Evolutionary conservation across 1,140 invertebrate genomes (phyloP).

Genomic region (Gryon sp.): DNA sequence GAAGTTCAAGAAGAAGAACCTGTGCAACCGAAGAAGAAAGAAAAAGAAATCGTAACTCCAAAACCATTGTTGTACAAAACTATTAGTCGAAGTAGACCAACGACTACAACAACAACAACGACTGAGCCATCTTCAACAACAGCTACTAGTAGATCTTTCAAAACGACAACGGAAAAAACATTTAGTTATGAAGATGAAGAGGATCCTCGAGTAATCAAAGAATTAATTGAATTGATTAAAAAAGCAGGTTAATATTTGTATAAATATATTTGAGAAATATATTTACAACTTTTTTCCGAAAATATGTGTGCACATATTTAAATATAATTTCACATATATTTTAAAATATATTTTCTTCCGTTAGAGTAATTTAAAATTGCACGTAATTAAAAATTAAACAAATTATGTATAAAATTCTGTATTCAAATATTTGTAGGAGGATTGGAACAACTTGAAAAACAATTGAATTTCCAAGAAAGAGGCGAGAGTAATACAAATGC

Average conservation of each 20-base stretch:
- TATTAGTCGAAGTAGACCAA: conserved; percentile 71
- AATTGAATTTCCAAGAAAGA: conserved; percentile 82
- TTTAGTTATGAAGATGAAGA: conserved; percentile 80
- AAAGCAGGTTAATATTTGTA: conserved; percentile 84
- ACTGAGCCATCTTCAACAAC: conserved; percentile 40
- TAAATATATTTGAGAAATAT: no score
- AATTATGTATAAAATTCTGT: conserved; percentile 30
- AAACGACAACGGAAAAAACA: conserved; percentile 25
- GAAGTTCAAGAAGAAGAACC: conserved; percentile 66
- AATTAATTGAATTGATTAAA: conserved; percentile 90
- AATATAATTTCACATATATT: no score
- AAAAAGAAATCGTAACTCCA: conserved; percentile 61
- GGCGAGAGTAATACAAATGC: conserved; percentile 64
- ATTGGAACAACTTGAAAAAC: conserved; percentile 89
- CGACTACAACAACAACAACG: conserved; percentile 58
- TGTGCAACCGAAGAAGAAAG: conserved; percentile 62
- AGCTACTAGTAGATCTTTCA: conserved; percentile 18
- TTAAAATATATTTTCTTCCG: no score
- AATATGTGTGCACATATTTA: no score
- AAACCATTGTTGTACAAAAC: conserved; percentile 75
- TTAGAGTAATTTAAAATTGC: not conserved
- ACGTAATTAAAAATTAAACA: conserved; percentile 5
- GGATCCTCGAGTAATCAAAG: conserved; percentile 91
- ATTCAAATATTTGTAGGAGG: conserved; percentile 82
- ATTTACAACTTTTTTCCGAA: no score